These are phyloP conservation scores for Caenorhabditis panamensis DNA, from an alignment of 2,888 invertebrate genomes.

Conservation along the genomic window DNA sequence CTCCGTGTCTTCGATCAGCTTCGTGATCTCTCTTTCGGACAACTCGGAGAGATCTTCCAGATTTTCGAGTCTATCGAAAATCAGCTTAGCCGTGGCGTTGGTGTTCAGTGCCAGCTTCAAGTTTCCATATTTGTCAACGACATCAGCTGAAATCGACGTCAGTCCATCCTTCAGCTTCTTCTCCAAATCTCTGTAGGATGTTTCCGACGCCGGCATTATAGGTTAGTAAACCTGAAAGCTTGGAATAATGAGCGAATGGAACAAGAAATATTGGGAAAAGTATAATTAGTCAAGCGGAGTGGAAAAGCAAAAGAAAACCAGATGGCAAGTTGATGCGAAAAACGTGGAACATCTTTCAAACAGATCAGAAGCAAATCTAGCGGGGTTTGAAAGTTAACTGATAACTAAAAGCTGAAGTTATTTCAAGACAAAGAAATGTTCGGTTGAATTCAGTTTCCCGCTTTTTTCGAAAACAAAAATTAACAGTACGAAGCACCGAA, in stretches of 20 bases:
- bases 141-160: conserved; percentile 42
- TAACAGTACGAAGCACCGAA: conserved; percentile 1
- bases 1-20: conserved; percentile 39
- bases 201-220: conserved; percentile 34
- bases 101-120: conserved; percentile 44
- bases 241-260: neutral
- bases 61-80: conserved; percentile 54
- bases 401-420: no score
- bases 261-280: no score
- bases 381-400: no score
- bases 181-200: conserved; percentile 47
- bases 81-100: conserved; percentile 26
- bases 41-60: conserved; percentile 40
- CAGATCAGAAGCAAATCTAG: no score
- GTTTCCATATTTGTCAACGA: conserved; percentile 56
- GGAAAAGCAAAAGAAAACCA: neutral
- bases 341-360: neutral
- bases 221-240: conserved; percentile 18
- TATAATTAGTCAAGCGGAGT: no score
- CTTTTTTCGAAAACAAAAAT: neutral
- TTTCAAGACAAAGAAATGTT: neutral
- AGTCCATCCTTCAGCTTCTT: conserved; percentile 50
- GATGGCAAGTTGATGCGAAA: neutral
- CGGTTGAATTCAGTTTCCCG: neutral
- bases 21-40: conserved; percentile 23